Base-by-base conservation (phyloP, 2,888 invertebrate species). In the Drosophila macrospina region DNA sequence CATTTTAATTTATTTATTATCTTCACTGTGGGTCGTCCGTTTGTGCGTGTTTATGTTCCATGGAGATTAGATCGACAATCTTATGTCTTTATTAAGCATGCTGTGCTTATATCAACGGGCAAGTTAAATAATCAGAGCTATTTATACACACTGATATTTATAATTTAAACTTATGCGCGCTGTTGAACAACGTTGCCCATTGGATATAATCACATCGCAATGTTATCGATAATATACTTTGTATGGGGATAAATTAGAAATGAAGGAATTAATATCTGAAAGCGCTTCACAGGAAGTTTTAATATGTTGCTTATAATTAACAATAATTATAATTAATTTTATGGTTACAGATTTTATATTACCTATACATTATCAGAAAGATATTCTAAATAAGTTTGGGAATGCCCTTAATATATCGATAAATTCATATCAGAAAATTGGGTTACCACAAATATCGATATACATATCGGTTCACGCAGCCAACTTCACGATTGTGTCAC, bases 1-100 rank as follows among this genome's bases (percentile, higher is more conserved):
- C 73, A 74, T 71, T 84, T 81, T 70, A 80, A 80, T 78, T 82
- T 78, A 86, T 85, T 79, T 75, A 77, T 84, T 78, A 65, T 80
- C 64, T 65, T 60, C 63, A 61, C 13, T 45, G 51, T 39, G 36
- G 15, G 36, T 30, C 52, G 57, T 74, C 5, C 3, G 70, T 57
- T 78, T 78, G 54, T 73, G 56, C n/a, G n/a, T 78, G 45, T 60
- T 20, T 55, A 13, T 16, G 36, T 37, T 71, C 74, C 70, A 62
- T 64, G 50, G 61, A 71, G 88, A 86, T 83, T 74, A 80, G 50
- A 51, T 64, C 60, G 44, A 68, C 64, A 61, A 71, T 72, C 30
- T 37, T 47, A 36, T 45, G 68, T 57, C n/a, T 52, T 60, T 11
- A 36, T 16, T 20, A 36, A 28, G 26, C 34, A 15, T 16, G 7